Evolutionary conservation across 1,140 invertebrate genomes (phyloP), one percentile per base, ranked within the genome.

Genomic region (Anoplophora glabripennis): DNA sequence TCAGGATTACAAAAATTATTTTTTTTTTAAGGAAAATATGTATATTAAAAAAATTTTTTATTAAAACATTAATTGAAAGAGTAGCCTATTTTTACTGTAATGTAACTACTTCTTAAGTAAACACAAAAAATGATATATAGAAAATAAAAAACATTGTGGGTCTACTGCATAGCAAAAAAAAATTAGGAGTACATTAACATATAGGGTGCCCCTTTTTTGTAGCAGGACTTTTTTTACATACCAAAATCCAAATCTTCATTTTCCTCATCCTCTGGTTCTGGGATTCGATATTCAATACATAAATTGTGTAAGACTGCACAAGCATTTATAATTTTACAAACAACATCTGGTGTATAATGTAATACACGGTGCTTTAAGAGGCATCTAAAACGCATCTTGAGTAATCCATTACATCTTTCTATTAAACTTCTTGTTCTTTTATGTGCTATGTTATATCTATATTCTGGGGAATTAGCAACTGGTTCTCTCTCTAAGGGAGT

Each of bases 331-430:
- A 70, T 72, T 47, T 38, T 58, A 10, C 21, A 67, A 10, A 66
- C 72, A n/a, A 63, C 47, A 18, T 52, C 40, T n/a, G 70, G 70
- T 7, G 34, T 9, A 42, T 73, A 73, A 49, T 66, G 67, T 7
- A 73, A 40, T 14, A 66, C 53, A 15, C 68, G 54, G 36, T 73
- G 60, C 18, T 65, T 67, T 37, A 66, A 53, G 10, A 72, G 49
- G 35, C 70, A 72, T 8, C 65, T 46, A 64, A 68, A 73, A 18
- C 70, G 44, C 41, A 57, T 59, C 55, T 72, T 72, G 34, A 72
- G 59, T 34, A 73, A 44, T 7, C 65, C 69, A 61, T 71, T 70
- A 46, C 60, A 64, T 4, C 65, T 52, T 68, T 68, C 67, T 9
- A 69, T 64, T 7, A 54, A 53, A 46, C 62, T 67, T 9, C 67